Conservation (phyloP, 1,140 invertebrate species). For the Chironomus striatipennis region DNA sequence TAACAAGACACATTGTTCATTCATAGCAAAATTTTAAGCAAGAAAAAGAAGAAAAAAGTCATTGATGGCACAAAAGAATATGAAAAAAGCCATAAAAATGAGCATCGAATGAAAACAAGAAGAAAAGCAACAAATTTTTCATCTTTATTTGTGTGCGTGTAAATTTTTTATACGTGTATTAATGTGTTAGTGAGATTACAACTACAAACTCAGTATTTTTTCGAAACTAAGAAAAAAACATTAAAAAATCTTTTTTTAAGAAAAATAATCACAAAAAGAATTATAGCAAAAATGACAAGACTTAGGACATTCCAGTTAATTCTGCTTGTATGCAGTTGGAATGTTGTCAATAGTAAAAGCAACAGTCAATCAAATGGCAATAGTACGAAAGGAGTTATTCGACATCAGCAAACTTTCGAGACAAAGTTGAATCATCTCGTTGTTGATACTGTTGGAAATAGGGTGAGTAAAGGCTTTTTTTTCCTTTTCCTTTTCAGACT, state of each 20-base stretch:
- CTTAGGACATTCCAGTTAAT: neutral
- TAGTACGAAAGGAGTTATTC: neutral
- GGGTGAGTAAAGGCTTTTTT: conserved; percentile 37
- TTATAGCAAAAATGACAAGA: neutral
- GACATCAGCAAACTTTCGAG: conserved; percentile 34
- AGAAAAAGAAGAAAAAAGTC: too few species aligned
- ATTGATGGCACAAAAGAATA: too few species aligned
- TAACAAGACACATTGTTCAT: too few species aligned
- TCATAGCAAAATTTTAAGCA: too few species aligned
- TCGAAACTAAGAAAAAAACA: neutral
- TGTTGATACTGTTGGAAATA: conserved; percentile 83
- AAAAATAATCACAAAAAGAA: neutral
- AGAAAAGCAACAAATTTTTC: too few species aligned
- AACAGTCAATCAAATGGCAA: conserved; percentile 20
- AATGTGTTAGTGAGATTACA: too few species aligned
- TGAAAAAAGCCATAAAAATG: too few species aligned
- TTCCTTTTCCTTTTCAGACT: too few species aligned
- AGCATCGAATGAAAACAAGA: too few species aligned
- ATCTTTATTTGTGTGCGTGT: too few species aligned
- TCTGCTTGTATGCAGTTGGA: neutral
- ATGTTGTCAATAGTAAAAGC: conserved; percentile 17
- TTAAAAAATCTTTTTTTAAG: neutral
- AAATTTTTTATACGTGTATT: too few species aligned
- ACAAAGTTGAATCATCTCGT: conserved; percentile 65
- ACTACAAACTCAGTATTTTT: neutral